Evolutionary conservation across 1,140 invertebrate species (phyloP), one percentile per base, ranked within the genome.

Genomic region (Drosophila sp.): DNA sequence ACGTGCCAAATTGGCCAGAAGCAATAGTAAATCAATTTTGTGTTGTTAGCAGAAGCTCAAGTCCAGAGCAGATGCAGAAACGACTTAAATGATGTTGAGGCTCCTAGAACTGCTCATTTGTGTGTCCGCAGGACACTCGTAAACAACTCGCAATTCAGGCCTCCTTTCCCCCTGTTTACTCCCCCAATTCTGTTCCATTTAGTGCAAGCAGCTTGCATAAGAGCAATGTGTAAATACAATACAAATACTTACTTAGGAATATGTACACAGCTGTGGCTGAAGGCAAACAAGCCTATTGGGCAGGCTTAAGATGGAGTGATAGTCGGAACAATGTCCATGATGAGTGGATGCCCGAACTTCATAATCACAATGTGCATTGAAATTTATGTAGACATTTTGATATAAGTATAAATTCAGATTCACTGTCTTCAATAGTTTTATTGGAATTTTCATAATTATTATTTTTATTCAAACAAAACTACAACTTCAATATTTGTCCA

Each of bases 1-100:
- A 64, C 77, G 80, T 73, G 76, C 67, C 77, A 73, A 84, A 86
- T 80, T 77, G 81, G 72, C 77, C 74, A 72, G 43, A 65, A 77
- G 78, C 64, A 59, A 61, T 69, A 71, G 77, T 80, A 84, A 84
- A 86, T 84, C 81, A 77, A 86, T 74, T 80, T 62, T 48, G 62
- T 77, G 64, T 77, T 69, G 50, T 59, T 46, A 46, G 43, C 62
- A 61, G 46, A 71, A 41, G 57, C 27, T 67, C 29, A 34, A 9
- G 40, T 58, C 46, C 61, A 62, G 25, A 56, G 18, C 59, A 61
- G 40, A 78, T 62, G 41, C 32, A 65, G 59, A 46, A 40, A 50
- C 18, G 74, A 59, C 50, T 58, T 66, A 61, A 59, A 66, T 72
- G 66, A 67, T 72, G 56, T 51, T 9, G 32, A 13, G 34, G 32